Conservation (phyloP, 2,888 invertebrate species). For the Cantharis rufa region DNA sequence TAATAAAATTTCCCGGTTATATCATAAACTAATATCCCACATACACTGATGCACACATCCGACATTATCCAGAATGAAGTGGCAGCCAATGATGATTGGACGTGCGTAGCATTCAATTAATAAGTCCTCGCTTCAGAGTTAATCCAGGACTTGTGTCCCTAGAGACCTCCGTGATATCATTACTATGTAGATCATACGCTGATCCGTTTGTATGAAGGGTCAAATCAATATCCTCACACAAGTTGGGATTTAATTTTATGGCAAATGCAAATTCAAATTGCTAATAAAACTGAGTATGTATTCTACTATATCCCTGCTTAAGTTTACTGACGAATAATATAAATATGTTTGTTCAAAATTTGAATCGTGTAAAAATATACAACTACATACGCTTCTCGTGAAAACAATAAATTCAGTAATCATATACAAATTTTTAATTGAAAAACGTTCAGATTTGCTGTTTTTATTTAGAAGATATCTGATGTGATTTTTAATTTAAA, state of each 20-base stretch:
- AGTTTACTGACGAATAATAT: background rate
- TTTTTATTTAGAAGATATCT: too few species aligned
- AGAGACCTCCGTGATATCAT: conserved; percentile 53
- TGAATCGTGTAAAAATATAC: background rate
- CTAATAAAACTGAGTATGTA: conserved; percentile 3
- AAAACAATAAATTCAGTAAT: too few species aligned
- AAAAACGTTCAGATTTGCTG: too few species aligned
- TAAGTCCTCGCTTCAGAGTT: conserved; percentile 54
- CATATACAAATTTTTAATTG: too few species aligned
- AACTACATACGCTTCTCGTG: too few species aligned
- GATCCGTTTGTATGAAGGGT: conserved; percentile 54
- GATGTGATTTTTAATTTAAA: too few species aligned
- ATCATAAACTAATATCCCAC: conserved; percentile 50
- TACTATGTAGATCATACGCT: conserved; percentile 59
- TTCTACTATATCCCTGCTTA: background rate
- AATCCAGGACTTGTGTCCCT: conserved; percentile 55
- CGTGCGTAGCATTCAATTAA: conserved; percentile 57
- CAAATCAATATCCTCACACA: conserved; percentile 49
- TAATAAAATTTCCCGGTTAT: conserved; percentile 53
- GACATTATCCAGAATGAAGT: conserved; percentile 52
- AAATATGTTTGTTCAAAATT: background rate
- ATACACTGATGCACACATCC: conserved; percentile 42
- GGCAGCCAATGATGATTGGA: conserved; percentile 56
- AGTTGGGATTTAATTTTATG: conserved; percentile 38
- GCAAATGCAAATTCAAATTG: conserved; percentile 35